These are phyloP conservation scores for Irena cyanogastra DNA, from an alignment of 2,113 vertebrate genomes.

Conservation along the genomic window DNA sequence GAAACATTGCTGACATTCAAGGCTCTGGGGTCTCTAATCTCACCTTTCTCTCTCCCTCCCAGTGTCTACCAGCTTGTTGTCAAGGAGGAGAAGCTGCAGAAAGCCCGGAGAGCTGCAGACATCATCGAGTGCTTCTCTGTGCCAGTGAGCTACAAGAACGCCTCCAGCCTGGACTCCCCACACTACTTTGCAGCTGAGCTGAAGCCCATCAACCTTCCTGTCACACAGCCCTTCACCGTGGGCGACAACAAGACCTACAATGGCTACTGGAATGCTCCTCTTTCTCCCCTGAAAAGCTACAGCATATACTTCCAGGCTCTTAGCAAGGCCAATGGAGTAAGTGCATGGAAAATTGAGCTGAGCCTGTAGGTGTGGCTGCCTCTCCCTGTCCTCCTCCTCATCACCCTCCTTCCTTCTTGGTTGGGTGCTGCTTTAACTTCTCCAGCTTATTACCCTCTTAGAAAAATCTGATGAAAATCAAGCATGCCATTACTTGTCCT, in stretches of 20 bases:
- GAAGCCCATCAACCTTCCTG: conserved; percentile 84
- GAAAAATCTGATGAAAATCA: not conserved
- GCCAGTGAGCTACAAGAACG: conserved; percentile 89
- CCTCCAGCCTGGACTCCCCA: conserved; percentile 83
- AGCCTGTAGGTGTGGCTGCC: not conserved
- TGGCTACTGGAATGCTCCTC: conserved; percentile 94
- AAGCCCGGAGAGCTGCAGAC: conserved; percentile 86
- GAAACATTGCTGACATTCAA: not conserved
- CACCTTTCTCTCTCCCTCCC: not conserved
- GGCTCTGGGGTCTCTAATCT: not conserved
- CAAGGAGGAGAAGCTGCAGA: conserved; percentile 89
- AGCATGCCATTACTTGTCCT: not conserved
- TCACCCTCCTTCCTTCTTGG: not conserved
- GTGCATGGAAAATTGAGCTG: conserved; percentile 24
- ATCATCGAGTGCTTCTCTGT: conserved; percentile 86
- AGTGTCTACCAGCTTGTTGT: conserved; percentile 96
- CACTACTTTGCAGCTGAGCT: conserved; percentile 95
- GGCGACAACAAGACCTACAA: conserved; percentile 98
- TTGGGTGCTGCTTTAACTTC: not conserved
- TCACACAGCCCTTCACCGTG: conserved; percentile 90
- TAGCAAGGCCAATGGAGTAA: conserved; percentile 94
- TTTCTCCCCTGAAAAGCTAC: conserved; percentile 95
- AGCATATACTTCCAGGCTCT: conserved; percentile 97
- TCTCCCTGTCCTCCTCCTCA: not conserved
- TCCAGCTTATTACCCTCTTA: not conserved